Percentiles rank a stretch among this genome's conserved stretches.
phyloP scores from a whole-genome alignment of 35 echinoderm and acorn worm species.

The Strongylocentrotus purpuratus region DNA sequence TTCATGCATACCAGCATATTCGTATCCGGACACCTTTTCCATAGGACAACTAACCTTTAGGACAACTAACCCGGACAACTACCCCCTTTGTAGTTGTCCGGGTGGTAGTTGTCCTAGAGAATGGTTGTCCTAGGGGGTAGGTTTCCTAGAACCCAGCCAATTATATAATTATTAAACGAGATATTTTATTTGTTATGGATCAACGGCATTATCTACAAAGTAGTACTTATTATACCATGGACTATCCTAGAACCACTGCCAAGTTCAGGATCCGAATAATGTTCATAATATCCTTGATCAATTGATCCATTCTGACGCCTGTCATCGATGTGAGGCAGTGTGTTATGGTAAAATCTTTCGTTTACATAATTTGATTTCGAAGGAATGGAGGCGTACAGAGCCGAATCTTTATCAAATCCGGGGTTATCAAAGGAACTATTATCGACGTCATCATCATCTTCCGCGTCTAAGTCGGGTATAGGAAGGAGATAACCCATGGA shows the following conservation, averaged over 20 bases:
- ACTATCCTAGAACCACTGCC: conserved; percentile 24
- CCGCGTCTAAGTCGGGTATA: conserved; percentile 22
- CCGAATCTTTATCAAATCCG: conserved; percentile 24
- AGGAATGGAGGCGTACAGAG: conserved; percentile 32
- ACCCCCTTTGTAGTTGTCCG: no score
- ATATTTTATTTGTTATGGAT: no score
- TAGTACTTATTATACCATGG: conserved; percentile 5
- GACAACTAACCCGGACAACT: no score
- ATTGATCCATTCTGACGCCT: conserved; percentile 3
- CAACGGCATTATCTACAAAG: neutral
- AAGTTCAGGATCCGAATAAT: conserved; percentile 29
- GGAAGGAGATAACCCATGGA: conserved; percentile 10
- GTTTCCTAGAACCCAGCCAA: no score
- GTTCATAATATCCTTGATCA: conserved; percentile 43
- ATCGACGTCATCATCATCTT: conserved; percentile 33
- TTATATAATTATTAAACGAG: no score
- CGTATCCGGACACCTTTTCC: no score
- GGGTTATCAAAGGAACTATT: neutral
- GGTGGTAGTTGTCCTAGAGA: no score
- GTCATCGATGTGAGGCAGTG: neutral
- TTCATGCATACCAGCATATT: no score
- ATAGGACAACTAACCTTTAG: no score
- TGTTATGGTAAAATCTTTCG: neutral
- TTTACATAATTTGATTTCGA: neutral
- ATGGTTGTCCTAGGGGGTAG: no score